A percentile compares a stretch with the other conserved stretches of the same genome.
phyloP scores from a whole-genome alignment of 1,140 invertebrate genomes.

The Drosophila pandora region DNA sequence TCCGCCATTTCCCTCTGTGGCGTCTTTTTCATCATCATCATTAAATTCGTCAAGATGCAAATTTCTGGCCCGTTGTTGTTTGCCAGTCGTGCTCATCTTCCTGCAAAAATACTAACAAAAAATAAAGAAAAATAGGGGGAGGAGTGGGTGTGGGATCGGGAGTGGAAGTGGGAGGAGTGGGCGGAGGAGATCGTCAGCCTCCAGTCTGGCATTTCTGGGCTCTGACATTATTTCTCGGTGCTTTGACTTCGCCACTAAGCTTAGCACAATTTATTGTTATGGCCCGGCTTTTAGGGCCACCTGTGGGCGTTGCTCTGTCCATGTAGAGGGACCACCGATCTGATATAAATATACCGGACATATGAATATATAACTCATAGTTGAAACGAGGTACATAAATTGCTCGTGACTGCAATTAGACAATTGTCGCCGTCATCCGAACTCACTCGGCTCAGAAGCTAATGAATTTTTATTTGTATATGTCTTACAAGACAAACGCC shows the following conservation, averaged over 20 bases:
- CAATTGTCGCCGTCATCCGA: slow-evolving; percentile 74
- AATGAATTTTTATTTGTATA: slow-evolving; percentile 80
- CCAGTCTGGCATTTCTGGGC: slow-evolving; percentile 48
- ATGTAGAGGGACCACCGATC: slow-evolving; percentile 19
- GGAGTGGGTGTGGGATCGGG: slow-evolving; percentile 22
- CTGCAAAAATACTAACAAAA: slow-evolving; percentile 10
- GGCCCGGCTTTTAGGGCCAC: slow-evolving; percentile 54
- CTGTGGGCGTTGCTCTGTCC: slow-evolving; percentile 57
- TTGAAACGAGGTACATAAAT: slow-evolving; percentile 72
- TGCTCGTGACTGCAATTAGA: slow-evolving; percentile 82
- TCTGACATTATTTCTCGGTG: slow-evolving; percentile 37
- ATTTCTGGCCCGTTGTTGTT: slow-evolving; percentile 63
- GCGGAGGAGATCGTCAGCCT: slow-evolving; percentile 27
- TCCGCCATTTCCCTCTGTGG: slow-evolving; percentile 27
- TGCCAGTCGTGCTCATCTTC: slow-evolving; percentile 74
- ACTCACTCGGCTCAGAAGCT: slow-evolving; percentile 63
- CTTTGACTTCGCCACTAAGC: slow-evolving; percentile 33
- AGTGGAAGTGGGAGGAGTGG: slow-evolving; percentile 25
- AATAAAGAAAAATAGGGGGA: slow-evolving; percentile 10
- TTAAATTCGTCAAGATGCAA: slow-evolving; percentile 82
- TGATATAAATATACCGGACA: slow-evolving; percentile 38
- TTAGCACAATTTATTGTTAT: slow-evolving; percentile 59
- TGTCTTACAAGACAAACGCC: slow-evolving; percentile 68
- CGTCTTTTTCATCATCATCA: slow-evolving; percentile 78
- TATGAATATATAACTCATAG: slow-evolving; percentile 66